Evolutionary conservation across 1,140 invertebrate genomes (phyloP).

Genomic region (Hylaeus volcanicus): DNA sequence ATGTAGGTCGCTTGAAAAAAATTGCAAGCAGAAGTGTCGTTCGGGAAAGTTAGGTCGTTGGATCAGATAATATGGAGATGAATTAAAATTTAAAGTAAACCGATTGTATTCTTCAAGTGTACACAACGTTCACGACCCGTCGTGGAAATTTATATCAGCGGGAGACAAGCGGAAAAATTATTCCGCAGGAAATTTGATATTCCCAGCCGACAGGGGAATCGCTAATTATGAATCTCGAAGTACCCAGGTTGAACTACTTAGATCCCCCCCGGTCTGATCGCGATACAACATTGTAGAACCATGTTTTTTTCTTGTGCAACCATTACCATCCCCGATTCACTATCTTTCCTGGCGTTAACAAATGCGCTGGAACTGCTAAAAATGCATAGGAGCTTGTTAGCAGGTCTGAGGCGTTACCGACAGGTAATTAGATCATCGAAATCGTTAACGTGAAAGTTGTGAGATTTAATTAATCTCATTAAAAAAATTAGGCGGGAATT

Average conservation of each 20-base stretch:
- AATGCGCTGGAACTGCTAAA: not conserved
- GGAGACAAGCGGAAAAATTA: not conserved
- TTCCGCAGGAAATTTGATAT: constrained; percentile 14
- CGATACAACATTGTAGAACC: not conserved
- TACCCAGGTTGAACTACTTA: constrained; percentile 10
- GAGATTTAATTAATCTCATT: constrained; percentile 15
- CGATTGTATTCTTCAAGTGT: not conserved
- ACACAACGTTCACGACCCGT: not conserved
- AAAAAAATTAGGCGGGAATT: not conserved
- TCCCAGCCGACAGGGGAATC: constrained; percentile 3
- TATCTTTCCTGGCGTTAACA: constrained; percentile 26
- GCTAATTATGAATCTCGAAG: constrained; percentile 23
- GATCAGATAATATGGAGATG: not conserved
- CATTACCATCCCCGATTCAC: constrained; percentile 3
- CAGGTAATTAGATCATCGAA: constrained; percentile 28
- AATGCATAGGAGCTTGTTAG: constrained; percentile 34
- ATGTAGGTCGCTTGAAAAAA: not conserved
- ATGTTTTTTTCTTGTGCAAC: constrained; percentile 32
- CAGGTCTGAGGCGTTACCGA: not conserved
- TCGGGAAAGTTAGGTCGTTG: not conserved
- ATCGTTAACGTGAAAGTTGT: constrained; percentile 9
- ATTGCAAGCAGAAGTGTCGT: not conserved
- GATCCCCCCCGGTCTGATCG: constrained; percentile 26
- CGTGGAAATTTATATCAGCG: not conserved
- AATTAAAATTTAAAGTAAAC: not conserved